Evolutionary conservation across 2,797 vertebrate genomes (phyloP).

Genomic region (Tadarida brasiliensis): DNA sequence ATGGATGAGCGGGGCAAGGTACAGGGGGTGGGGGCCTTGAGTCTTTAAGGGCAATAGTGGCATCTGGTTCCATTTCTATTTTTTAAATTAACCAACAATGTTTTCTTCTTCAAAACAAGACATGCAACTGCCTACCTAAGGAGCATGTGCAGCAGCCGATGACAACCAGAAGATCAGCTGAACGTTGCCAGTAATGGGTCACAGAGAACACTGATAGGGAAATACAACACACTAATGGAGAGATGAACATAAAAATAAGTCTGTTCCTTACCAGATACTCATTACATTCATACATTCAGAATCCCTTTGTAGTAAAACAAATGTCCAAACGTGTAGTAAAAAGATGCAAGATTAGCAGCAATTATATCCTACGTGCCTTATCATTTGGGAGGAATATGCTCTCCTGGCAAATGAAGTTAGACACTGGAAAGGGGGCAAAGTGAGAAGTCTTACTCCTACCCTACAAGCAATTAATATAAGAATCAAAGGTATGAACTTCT

Average conservation of each 20-base stretch:
- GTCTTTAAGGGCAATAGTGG: background rate
- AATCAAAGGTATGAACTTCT: constrained; percentile 23
- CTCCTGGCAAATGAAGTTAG: constrained; percentile 21
- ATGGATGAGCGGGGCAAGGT: background rate
- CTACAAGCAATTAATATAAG: background rate
- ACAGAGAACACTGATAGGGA: background rate
- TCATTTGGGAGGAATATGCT: background rate
- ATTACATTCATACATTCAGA: constrained; percentile 11
- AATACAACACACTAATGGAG: background rate
- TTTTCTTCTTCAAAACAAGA: constrained; percentile 37
- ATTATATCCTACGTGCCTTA: background rate
- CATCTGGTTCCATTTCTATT: background rate
- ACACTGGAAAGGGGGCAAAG: background rate
- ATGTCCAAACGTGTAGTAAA: background rate
- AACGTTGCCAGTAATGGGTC: background rate
- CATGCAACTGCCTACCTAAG: background rate
- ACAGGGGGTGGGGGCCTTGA: background rate
- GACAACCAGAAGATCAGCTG: background rate
- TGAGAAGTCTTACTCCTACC: background rate
- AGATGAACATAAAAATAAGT: background rate
- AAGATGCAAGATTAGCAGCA: background rate
- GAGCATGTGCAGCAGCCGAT: background rate
- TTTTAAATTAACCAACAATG: background rate
- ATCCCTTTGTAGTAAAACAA: constrained; percentile 17
- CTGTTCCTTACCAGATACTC: background rate